Base-by-base conservation (phyloP, 2,888 invertebrate genomes). In the Timandra comae region DNA sequence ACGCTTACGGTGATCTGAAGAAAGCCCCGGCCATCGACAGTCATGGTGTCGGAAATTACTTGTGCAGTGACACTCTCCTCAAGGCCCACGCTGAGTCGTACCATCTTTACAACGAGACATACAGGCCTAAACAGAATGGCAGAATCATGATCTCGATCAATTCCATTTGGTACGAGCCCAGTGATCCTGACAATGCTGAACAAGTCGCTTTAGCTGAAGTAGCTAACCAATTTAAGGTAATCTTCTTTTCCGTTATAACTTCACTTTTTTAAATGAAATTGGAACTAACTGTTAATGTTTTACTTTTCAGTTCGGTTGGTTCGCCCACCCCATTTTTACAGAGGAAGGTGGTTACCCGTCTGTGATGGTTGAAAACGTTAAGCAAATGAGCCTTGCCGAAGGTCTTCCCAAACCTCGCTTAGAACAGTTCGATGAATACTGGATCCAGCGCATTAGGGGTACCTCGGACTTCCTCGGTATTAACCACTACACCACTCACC, bases 21-120 rank as follows among this genome's bases (percentile, higher is more conserved):
- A 85, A 84, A 42, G 88, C 88, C 5, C 88, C 88, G n/a, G 88
- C 85, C 1, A 31, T 86, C 7, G 70, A 86, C 41, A 85, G 86
- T 38, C 81, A 88, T 27, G 90, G 89, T 2, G 85, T 88, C 11
- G 89, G 88, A 5, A 87, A 88, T 46, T 93, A 93, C 61, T 57
- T 88, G 20, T 91, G 90, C 53, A 88, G 88, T 30, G 89, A 91
- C 52, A 89, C 88, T 29, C 65, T 90, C 26, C 69, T 93, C 7
- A 84, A 89, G 47, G 88, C 93, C 0, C 93, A 93, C 53, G 91
- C 90, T 2, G 88, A 84, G 50, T 87, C 88, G 0, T 93, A 89
- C 65, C 86, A 88, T 35, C 59, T 91, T 12, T 92, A 91, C 58
- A 81, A 91, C 29, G 68, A 86, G 3, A 80, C 86, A n/a, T 92